These are phyloP conservation scores for Eulemur macaco DNA, from an alignment of 2,113 vertebrate genomes.

Conservation along the genomic window DNA sequence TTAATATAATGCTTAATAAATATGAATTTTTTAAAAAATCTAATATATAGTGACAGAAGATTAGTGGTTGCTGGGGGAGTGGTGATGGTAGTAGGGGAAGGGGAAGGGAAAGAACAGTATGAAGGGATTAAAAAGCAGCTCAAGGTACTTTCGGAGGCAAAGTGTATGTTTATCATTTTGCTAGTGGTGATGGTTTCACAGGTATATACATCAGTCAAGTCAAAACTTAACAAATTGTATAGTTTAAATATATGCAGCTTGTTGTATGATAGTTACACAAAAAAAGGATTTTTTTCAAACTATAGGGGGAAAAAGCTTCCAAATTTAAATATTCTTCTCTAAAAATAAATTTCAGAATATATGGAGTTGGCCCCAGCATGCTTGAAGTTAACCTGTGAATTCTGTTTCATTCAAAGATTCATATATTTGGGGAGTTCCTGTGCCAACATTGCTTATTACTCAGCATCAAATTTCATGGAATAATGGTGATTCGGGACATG, in stretches of 20 bases:
- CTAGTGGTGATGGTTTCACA: neutral
- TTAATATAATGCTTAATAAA: neutral
- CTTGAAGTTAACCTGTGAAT: neutral
- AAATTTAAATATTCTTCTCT: neutral
- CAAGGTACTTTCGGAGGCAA: neutral
- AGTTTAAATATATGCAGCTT: neutral
- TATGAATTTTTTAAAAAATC: neutral
- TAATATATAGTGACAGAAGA: neutral
- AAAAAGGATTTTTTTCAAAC: neutral
- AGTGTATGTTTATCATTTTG: neutral
- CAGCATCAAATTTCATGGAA: neutral
- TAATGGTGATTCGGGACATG: neutral
- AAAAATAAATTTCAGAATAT: neutral
- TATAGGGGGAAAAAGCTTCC: neutral
- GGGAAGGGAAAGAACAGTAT: neutral
- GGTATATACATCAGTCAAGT: neutral
- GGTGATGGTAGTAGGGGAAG: no score
- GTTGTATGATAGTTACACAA: neutral
- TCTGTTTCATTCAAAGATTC: conserved; percentile 6
- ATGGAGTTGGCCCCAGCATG: neutral
- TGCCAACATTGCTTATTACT: neutral
- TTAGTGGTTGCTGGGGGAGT: neutral
- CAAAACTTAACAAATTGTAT: neutral
- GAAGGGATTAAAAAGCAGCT: neutral
- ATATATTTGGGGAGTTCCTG: neutral